These are phyloP conservation scores for Anastrepha ludens DNA, from an alignment of 1,140 invertebrate species.

Conservation along the genomic window DNA sequence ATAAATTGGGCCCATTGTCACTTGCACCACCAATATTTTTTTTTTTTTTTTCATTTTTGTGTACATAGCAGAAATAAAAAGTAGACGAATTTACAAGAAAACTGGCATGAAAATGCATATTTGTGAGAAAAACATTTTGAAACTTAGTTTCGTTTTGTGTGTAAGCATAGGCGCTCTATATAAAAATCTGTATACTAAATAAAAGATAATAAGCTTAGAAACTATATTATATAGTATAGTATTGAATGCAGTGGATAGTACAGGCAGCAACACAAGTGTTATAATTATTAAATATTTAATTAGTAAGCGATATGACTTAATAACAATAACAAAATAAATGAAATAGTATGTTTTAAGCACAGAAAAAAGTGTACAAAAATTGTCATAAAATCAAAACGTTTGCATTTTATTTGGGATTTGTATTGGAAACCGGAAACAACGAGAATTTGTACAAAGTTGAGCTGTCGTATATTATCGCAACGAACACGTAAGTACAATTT, in stretches of 20 bases:
- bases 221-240: not conserved
- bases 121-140: too few species aligned
- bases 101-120: too few species aligned
- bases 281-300: conserved; percentile 12
- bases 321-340: conserved; percentile 3
- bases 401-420: not conserved
- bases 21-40: too few species aligned
- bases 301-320: conserved; percentile 22
- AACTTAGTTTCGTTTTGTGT: not conserved
- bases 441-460: too few species aligned
- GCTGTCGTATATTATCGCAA: not conserved
- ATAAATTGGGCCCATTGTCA: too few species aligned
- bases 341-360: conserved; percentile 37
- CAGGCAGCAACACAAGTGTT: conserved; percentile 11
- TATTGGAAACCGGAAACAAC: too few species aligned
- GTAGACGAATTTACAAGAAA: too few species aligned
- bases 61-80: too few species aligned
- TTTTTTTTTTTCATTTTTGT: too few species aligned
- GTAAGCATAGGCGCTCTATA: not conserved
- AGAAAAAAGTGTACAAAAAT: conserved; percentile 38
- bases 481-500: not conserved
- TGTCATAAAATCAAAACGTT: conserved; percentile 15
- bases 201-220: not conserved
- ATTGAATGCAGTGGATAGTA: not conserved
- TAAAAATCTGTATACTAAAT: not conserved